Conservation (phyloP, 2,113 vertebrate species). For the Nibea albiflora region DNA sequence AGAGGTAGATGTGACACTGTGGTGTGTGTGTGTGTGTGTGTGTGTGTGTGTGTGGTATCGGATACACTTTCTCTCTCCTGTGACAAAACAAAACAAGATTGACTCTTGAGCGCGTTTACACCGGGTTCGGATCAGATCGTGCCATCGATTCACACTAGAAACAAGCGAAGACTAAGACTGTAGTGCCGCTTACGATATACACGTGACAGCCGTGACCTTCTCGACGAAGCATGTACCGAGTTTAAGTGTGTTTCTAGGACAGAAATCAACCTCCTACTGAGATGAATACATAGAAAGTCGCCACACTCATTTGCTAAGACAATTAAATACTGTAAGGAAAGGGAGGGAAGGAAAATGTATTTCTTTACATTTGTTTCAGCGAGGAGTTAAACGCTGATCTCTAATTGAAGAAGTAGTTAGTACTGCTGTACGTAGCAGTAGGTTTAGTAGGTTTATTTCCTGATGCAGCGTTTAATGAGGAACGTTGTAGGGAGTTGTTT, state of each 20-base stretch:
- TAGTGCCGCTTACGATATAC: background rate
- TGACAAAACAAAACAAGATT: constrained; percentile 1
- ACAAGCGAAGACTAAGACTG: background rate
- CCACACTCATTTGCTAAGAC: background rate
- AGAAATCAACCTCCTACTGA: background rate
- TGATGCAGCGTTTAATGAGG: constrained; percentile 19
- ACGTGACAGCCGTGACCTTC: background rate
- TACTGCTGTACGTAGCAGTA: no score
- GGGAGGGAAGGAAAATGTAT: no score
- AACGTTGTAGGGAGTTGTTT: background rate
- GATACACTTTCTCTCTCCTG: background rate
- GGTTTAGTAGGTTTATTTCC: constrained; percentile 12
- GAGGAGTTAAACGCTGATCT: constrained; percentile 9
- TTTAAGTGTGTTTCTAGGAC: constrained; percentile 2
- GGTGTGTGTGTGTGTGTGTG: background rate
- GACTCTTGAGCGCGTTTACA: background rate
- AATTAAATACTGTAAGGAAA: background rate
- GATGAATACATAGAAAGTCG: background rate
- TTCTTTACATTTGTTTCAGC: constrained; percentile 6
- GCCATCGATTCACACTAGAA: background rate
- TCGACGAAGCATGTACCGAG: background rate
- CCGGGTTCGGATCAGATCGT: background rate
- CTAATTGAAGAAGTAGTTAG: constrained; percentile 9
- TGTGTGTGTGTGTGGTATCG: background rate
- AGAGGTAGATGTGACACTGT: constrained; percentile 28